Base-by-base conservation (phyloP, 2,888 invertebrate species). In the Hyppa rectilinea region DNA sequence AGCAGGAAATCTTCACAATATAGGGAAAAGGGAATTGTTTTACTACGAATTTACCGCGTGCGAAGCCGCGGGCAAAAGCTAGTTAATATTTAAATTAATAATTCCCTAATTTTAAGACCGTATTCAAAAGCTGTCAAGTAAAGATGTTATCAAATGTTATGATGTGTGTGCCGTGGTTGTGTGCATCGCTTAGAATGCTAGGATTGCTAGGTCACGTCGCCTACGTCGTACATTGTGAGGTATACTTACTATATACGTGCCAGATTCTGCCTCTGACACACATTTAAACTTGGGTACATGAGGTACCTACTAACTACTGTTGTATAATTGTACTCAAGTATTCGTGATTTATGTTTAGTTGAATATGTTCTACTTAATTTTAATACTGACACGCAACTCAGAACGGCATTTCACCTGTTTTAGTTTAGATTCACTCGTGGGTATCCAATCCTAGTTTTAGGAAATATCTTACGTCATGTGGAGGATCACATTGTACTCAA, bases 131-230 rank as follows among this genome's bases (percentile, higher is more conserved):
- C 56, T 56, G 56, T 47, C 69, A 43, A 31, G 36, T 14, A 40
- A 26, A 69, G 76, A 75, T 75, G 47, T 23, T 69, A 76, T 75
- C 62, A 59, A 62, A 43, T 43, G 7, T 63, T 75, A 29, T 45
- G 50, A 61, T 52, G 67, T 36, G 36, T 69, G 40, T 60, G 47
- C 29, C 45, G 50, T 31, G 49, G 60, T 47, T 58, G n/a, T 59
- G 53, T 34, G 59, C 23, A 40, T 38, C 76, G 52, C 50, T 36
- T 61, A 64, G 77, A 76, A 75, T 76, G 77, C 45, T 34, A 64
- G 49, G 70, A 76, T 60, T 61, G 61, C 74, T 76, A 76, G 75
- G 71, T 76, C 75, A 71, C 26, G 26, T 58, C 77, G 75, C 77
- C 71, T 71, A 71, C 63, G 38, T 29, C 26, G 36, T 26, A 43